These are phyloP conservation scores for Agelas oroides DNA, from an alignment of 37 sponge, comb jelly and placozoan genomes.

Conservation along the genomic window DNA sequence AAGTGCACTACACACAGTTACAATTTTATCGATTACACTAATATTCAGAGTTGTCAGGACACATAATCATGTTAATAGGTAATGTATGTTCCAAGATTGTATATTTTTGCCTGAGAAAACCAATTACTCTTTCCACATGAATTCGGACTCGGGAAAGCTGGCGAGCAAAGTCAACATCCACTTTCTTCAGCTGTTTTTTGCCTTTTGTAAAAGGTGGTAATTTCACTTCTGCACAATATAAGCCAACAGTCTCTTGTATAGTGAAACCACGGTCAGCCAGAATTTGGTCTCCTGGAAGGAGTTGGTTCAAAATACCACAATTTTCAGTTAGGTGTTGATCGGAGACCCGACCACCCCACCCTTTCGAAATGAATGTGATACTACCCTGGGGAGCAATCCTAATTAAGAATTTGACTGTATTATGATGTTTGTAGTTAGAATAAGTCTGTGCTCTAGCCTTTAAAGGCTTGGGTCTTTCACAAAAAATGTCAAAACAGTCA, in stretches of 20 bases:
- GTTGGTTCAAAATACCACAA: conserved; percentile 59
- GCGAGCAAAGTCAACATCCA: conserved; percentile 55
- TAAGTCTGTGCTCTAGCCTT: conserved; percentile 55
- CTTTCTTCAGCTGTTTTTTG: conserved; percentile 63
- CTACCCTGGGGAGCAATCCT: conserved; percentile 54
- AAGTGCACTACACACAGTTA: conserved; percentile 53
- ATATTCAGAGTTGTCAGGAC: conserved; percentile 12
- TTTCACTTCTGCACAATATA: conserved; percentile 55
- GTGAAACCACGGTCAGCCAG: too few relatives aligned
- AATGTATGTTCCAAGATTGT: conserved; percentile 53
- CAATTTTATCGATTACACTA: conserved; percentile 62
- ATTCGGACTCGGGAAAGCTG: conserved; percentile 61
- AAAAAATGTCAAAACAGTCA: conserved; percentile 68
- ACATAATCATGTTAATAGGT: conserved; percentile 65
- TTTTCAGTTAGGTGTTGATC: conserved; percentile 64
- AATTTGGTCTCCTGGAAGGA: conserved; percentile 25
- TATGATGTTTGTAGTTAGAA: too few relatives aligned
- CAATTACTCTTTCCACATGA: conserved; percentile 78
- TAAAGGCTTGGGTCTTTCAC: conserved; percentile 42
- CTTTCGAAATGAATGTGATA: conserved; percentile 53
- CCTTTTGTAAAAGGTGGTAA: conserved; percentile 68
- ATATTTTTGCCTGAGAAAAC: conserved; percentile 61
- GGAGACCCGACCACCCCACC: conserved; percentile 72
- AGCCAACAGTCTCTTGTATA: conserved; percentile 42
- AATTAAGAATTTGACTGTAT: conserved; percentile 49